Percentiles rank a stretch among this genome's conserved stretches.
Conservation (phyloP, 2,113 vertebrate genomes). For the Equus przewalskii region DNA sequence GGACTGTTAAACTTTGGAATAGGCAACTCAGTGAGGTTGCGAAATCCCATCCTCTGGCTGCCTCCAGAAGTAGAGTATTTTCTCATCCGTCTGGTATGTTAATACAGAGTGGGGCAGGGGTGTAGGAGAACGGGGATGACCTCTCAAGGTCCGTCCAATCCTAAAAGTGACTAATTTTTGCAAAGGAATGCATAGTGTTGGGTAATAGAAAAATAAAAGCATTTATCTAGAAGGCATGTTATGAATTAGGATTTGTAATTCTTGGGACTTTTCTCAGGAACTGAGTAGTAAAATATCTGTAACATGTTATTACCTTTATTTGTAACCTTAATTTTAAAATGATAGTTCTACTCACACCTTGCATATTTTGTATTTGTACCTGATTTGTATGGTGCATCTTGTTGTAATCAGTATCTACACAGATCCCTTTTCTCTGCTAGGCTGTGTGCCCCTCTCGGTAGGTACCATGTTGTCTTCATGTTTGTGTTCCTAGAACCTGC, state of each 20-base stretch:
- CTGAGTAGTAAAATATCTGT: background rate
- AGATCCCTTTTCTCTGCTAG: background rate
- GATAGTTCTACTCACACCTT: background rate
- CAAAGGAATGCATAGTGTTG: slow-evolving; percentile 54
- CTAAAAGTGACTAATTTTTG: slow-evolving; percentile 38
- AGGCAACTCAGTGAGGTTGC: slow-evolving; percentile 43
- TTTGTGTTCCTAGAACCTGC: background rate
- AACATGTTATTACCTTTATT: background rate
- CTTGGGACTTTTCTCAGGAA: slow-evolving; percentile 58
- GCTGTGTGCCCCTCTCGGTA: background rate
- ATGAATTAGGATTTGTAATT: slow-evolving; percentile 53
- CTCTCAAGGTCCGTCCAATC: background rate
- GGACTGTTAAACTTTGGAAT: slow-evolving; percentile 54
- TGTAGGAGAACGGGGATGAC: slow-evolving; percentile 11
- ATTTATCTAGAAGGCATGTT: slow-evolving; percentile 59
- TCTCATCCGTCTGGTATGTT: slow-evolving; percentile 76
- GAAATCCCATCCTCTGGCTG: slow-evolving; percentile 61
- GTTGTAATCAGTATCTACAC: background rate
- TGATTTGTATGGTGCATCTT: background rate
- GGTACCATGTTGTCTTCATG: background rate
- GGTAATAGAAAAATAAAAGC: slow-evolving; percentile 53
- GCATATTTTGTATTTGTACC: background rate
- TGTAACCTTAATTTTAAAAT: slow-evolving; percentile 44
- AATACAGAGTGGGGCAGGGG: background rate
- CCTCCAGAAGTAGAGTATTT: slow-evolving; percentile 33